Evolutionary conservation across 2,113 vertebrate species (phyloP), one percentile per base, ranked within the genome.

Genomic region (Pluvialis apricaria): DNA sequence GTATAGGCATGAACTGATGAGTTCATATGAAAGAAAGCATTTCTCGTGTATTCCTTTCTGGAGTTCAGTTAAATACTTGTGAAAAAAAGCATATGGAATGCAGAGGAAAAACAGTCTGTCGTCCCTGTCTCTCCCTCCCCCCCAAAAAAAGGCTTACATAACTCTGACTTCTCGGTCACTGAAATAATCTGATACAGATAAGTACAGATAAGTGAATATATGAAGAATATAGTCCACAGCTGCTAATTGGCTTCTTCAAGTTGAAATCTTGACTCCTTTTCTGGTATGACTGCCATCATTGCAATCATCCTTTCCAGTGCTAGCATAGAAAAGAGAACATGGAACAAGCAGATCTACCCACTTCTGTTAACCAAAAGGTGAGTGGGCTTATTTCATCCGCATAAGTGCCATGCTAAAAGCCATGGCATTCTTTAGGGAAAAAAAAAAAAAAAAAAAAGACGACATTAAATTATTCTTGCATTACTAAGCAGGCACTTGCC

Each of bases 221-320:
- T 16, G 98, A 98, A 65, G 98, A 98, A 96, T 10, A 32, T 2
- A 64, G 19, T 31, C 28, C 51, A 15, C 32, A 85, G 64, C 36
- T 95, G 54, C 60, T 42, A 65, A 24, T 8, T 18, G 7, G 62
- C 11, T 31, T 40, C 51, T 54, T 70, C 58, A 38, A 49, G 17
- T 3, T 47, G 69, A 82, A 91, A 60, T 64, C 36, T 44, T 58
- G 42, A 20, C 25, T 73, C 32, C 31, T 73, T 29, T 58, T 32
- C 47, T 76, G 42, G 21, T 26, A 10, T 32, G n/a, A 31, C 51
- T 82, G 62, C 45, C 64, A 10, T n/a, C 58, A 47, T 21, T 29
- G 22, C 25, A 75, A 52, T n/a, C 44, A 66, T 15, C 38, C 52
- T 73, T 32, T 64, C 24, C 70, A 47, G 20, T n/a, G 29, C 44